phyloP scores from a whole-genome alignment of 2,888 invertebrate genomes.

The Acronicta aceris region DNA sequence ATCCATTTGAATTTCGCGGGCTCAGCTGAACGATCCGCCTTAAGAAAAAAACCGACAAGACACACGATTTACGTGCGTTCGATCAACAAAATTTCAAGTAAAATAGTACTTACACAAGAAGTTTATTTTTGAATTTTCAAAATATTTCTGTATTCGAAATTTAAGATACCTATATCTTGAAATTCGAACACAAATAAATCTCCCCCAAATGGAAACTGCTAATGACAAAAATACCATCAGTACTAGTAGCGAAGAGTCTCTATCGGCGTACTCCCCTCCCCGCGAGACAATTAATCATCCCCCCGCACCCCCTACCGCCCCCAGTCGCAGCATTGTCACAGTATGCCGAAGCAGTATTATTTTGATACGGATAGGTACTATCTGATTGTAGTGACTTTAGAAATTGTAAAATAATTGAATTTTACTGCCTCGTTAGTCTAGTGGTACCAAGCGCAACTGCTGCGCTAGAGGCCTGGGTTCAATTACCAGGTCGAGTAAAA shows the following conservation, averaged over 20 bases:
- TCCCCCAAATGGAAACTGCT: constrained; percentile 47
- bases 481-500: no score
- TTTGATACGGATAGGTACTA: constrained; percentile 54
- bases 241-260: constrained; percentile 56
- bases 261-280: constrained; percentile 59
- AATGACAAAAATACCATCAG: constrained; percentile 60
- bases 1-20: no score
- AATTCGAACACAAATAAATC: constrained; percentile 50
- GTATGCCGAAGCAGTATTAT: constrained; percentile 62
- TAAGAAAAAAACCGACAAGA: no score
- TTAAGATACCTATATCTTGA: neutral
- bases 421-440: no score
- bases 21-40: no score
- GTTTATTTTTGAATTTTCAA: no score
- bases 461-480: no score
- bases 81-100: no score
- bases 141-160: neutral
- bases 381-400: constrained; percentile 48
- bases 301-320: constrained; percentile 51
- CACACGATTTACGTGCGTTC: no score
- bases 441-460: no score
- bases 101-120: no score
- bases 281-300: constrained; percentile 76
- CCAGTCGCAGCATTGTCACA: constrained; percentile 61
- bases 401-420: constrained; percentile 42